Conservation (phyloP, 2,113 vertebrate species). For the Procapra przewalskii region DNA sequence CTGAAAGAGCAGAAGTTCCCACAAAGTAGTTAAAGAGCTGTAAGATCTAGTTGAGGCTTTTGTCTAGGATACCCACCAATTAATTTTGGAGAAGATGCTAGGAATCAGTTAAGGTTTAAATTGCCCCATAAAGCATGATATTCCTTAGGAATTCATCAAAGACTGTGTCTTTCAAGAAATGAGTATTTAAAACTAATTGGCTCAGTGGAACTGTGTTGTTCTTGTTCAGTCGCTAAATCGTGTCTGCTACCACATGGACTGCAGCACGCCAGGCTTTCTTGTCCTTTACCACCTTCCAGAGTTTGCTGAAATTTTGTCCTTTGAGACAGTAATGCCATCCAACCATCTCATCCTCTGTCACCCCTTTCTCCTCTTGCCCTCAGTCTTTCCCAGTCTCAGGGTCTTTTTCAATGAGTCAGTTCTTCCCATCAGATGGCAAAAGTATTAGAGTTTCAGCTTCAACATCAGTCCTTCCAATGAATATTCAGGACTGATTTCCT, state of each 20-base stretch:
- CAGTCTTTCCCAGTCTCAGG: background rate
- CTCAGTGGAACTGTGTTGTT: background rate
- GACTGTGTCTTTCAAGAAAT: background rate
- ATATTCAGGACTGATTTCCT: background rate
- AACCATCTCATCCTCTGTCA: background rate
- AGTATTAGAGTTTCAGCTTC: background rate
- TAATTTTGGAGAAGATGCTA: background rate
- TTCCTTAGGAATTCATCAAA: background rate
- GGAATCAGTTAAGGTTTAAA: background rate
- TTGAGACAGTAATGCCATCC: background rate
- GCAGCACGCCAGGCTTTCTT: background rate
- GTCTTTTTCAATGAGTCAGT: background rate
- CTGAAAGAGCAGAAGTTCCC: background rate
- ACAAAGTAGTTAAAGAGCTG: background rate
- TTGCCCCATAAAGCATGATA: background rate
- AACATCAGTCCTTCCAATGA: background rate
- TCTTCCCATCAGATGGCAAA: background rate
- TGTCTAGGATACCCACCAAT: background rate
- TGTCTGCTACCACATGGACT: background rate
- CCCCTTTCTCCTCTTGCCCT: background rate
- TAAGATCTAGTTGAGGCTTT: background rate
- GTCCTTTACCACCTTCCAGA: background rate
- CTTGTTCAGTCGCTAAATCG: background rate
- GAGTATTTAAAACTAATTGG: background rate
- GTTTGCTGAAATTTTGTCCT: background rate